These are phyloP conservation scores for Hystrix cristata DNA, from an alignment of 2,113 vertebrate species.

Conservation along the genomic window DNA sequence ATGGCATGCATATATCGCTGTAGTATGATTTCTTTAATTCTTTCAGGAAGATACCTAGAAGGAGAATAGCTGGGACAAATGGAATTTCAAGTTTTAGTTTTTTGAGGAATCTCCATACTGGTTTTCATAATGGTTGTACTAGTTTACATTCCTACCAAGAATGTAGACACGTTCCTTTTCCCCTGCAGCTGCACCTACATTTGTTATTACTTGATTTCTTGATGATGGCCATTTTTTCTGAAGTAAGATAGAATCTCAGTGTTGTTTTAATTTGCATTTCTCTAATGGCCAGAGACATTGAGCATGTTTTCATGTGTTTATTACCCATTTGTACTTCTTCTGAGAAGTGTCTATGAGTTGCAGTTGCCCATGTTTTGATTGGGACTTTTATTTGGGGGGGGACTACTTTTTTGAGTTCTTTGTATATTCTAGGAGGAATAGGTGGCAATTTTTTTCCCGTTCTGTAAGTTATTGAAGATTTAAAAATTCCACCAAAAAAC, in stretches of 20 bases:
- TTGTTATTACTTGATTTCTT: background rate
- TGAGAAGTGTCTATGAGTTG: background rate
- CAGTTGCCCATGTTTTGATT: background rate
- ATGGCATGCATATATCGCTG: background rate
- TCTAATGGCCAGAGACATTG: background rate
- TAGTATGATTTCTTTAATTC: background rate
- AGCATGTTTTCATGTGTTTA: background rate
- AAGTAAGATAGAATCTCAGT: background rate
- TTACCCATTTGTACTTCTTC: background rate
- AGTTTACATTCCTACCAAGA: background rate
- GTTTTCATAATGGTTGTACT: background rate
- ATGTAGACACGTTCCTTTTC: background rate
- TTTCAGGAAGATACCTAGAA: background rate
- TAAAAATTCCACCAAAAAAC: too few species aligned
- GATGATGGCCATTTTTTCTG: background rate
- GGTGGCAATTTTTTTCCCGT: background rate
- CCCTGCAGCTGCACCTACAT: background rate
- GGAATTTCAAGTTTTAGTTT: background rate
- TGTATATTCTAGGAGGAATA: background rate
- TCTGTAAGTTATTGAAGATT: too few species aligned
- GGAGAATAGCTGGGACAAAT: background rate
- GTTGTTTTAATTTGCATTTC: background rate
- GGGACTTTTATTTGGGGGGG: background rate
- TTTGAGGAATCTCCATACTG: background rate
- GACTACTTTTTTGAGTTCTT: background rate